These are phyloP conservation scores for Botrylloides violaceus DNA, from an alignment of 23 tunicate species.

Conservation along the genomic window DNA sequence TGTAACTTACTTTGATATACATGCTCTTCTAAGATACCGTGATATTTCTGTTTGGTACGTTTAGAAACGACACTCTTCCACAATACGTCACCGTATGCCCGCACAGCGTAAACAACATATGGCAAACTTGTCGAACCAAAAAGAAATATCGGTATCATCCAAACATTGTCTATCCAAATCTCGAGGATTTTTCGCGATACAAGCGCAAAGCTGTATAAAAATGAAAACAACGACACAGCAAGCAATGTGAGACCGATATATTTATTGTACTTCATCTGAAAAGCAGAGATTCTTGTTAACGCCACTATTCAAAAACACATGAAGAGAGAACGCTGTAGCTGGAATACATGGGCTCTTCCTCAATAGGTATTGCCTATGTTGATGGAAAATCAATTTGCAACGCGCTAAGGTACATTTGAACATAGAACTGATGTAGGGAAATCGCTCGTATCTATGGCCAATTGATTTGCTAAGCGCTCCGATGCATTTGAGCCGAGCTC, in stretches of 20 bases:
- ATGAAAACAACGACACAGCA: constrained; percentile 1
- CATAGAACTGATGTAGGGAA: no score
- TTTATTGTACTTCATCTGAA: constrained; percentile 4
- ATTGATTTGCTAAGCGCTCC: no score
- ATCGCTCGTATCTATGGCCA: no score
- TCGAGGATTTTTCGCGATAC: neutral
- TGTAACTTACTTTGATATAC: constrained; percentile 14
- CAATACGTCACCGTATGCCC: neutral
- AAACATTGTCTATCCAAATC: constrained; percentile 7
- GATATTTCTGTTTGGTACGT: neutral
- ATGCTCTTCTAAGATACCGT: constrained; percentile 9
- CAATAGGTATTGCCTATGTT: no score
- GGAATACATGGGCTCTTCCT: no score
- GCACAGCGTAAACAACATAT: neutral
- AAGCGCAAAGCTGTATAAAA: neutral
- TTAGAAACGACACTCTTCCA: constrained; percentile 1
- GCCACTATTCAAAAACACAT: no score
- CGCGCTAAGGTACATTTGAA: no score
- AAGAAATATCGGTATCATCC: constrained; percentile 9
- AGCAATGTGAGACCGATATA: neutral
- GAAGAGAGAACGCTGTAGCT: no score
- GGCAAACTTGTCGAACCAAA: constrained; percentile 2
- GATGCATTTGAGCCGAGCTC: no score
- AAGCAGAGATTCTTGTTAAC: no score
- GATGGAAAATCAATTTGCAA: no score